Percentiles rank a stretch among this genome's conserved stretches.
These are phyloP conservation scores for Cheilosia vulpina DNA, from an alignment of 2,888 invertebrate genomes.

Conservation along the genomic window DNA sequence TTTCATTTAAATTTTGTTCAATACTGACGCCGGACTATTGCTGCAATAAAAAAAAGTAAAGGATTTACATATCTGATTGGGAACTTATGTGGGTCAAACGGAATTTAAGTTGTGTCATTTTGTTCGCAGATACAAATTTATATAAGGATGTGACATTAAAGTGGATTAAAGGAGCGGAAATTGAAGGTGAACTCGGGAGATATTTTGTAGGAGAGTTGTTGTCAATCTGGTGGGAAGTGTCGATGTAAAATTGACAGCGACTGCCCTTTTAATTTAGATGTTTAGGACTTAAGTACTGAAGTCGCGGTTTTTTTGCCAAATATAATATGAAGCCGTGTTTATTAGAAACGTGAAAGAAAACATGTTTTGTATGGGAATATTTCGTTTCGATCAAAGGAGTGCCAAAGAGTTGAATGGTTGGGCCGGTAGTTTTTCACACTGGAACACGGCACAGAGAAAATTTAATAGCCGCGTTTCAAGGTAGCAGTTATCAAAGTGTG, in stretches of 20 bases:
- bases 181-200: background rate
- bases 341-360: slow-evolving; percentile 49
- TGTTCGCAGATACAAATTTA: slow-evolving; percentile 9
- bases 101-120: slow-evolving; percentile 48
- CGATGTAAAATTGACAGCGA: too few relatives aligned
- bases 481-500: too few relatives aligned
- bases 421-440: slow-evolving; percentile 7
- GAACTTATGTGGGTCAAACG: slow-evolving; percentile 54
- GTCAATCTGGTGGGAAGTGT: too few relatives aligned
- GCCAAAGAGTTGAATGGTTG: slow-evolving; percentile 47
- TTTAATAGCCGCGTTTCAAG: too few relatives aligned
- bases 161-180: background rate
- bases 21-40: background rate
- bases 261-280: too few relatives aligned
- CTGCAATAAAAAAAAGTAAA: background rate
- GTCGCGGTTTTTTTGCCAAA: too few relatives aligned
- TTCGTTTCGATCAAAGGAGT: slow-evolving; percentile 39
- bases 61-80: slow-evolving; percentile 4
- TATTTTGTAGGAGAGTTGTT: background rate
- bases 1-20: background rate
- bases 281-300: too few relatives aligned
- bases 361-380: slow-evolving; percentile 32
- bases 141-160: background rate
- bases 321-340: too few relatives aligned
- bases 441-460: background rate